phyloP scores from a whole-genome alignment of 2,797 vertebrate genomes.

The Pangasius krempfi region DNA sequence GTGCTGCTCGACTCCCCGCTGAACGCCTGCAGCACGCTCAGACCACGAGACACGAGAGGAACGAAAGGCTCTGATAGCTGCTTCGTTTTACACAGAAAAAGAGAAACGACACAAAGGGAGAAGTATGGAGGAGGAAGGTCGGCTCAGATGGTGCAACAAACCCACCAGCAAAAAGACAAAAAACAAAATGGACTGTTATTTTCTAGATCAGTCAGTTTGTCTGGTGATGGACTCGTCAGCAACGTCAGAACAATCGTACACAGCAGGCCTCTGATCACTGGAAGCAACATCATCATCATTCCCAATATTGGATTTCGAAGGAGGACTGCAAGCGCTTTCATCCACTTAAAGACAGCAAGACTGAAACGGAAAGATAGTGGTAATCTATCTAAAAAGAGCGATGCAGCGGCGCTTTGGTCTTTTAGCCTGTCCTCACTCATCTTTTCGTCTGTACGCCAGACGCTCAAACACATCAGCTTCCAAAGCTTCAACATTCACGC shows the following conservation, averaged over 20 bases:
- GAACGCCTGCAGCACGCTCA: slow-evolving; percentile 46
- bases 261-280: neutral
- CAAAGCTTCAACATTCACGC: no score
- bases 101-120: no score
- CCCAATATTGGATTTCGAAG: neutral
- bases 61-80: neutral
- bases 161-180: neutral
- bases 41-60: neutral
- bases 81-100: neutral
- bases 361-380: neutral
- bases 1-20: neutral
- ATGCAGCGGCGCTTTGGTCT: neutral
- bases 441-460: neutral
- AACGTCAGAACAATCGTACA: neutral
- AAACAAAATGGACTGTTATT: no score
- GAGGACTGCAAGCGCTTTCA: neutral
- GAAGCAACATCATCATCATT: neutral
- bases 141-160: neutral
- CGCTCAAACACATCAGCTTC: neutral
- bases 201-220: neutral
- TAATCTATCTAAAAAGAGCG: neutral
- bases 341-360: neutral
- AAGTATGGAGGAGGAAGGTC: neutral
- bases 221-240: neutral
- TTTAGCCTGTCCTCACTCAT: neutral